Conservation (phyloP, 2,113 vertebrate species). For the Gambusia holbrooki region DNA sequence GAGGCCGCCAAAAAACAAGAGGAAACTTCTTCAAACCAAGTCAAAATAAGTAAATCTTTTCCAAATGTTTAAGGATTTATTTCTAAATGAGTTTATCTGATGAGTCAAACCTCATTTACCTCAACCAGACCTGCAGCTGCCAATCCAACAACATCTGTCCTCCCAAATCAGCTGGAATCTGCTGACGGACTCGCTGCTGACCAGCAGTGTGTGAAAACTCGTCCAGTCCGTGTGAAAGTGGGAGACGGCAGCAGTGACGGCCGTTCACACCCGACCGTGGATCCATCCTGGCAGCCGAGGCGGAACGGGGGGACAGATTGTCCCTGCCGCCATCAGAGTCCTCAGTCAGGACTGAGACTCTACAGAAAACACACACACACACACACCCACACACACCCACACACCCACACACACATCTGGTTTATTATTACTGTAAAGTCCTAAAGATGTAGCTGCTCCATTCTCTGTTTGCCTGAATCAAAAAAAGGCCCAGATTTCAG, state of each 20-base stretch:
- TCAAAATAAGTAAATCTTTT: neutral
- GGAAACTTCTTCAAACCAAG: neutral
- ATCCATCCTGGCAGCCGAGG: constrained; percentile 51
- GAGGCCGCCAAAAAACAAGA: neutral
- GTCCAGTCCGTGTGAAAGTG: constrained; percentile 1
- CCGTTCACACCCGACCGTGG: constrained; percentile 27
- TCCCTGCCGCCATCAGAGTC: constrained; percentile 11
- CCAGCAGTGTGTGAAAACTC: neutral
- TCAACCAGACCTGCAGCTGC: neutral
- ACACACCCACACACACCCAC: no score
- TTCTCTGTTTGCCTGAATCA: no score
- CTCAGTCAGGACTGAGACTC: neutral
- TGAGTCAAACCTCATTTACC: neutral
- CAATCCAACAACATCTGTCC: neutral
- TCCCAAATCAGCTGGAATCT: neutral
- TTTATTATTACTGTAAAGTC: no score
- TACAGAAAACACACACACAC: neutral
- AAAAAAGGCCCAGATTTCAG: no score
- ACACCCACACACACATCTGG: neutral
- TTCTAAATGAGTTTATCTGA: neutral
- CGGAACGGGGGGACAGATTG: constrained; percentile 20
- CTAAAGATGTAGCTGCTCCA: no score
- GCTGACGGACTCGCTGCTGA: neutral
- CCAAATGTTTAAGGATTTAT: neutral
- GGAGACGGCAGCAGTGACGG: constrained; percentile 3